Base-by-base conservation (phyloP, 2,797 vertebrate species). In the Amazona finschi region DNA sequence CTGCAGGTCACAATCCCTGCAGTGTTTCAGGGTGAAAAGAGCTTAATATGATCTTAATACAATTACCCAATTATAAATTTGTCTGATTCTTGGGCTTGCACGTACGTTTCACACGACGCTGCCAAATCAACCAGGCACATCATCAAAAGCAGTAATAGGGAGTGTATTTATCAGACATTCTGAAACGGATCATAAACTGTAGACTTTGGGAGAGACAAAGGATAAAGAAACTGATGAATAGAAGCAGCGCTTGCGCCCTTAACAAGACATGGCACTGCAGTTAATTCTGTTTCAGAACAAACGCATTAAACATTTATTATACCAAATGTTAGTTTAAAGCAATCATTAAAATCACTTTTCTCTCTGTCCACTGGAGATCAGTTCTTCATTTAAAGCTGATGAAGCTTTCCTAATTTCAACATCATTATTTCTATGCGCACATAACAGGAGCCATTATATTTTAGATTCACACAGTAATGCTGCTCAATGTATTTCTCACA, bases 361-460 rank as follows among this genome's bases (percentile, higher is more conserved):
- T 93, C 82, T 94, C 77, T 85, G 91, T 96, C 95, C 67, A 70
- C 55, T 90, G 62, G 79, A 96, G 72, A 95, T 91, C 62, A 53
- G 75, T 73, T 89, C 58, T 83, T 95, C 71, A 89, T 85, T 94
- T 82, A 95, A 97, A 97, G 61, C 64, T 97, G 83, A 94, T 95
- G 87, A 95, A 96, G 79, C 75, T 90, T 96, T 84, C 33, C 90
- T 96, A 91, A 95, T 96, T 97, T 97, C 82, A 94, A 94, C 33
- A 81, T 94, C 85, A 87, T 97, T 97, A 97, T 95, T 87, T 85
- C 89, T 85, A 17, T 79, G 43, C 7, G 43, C 62, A 82, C 57
- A 30, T 88, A 95, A 86, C 53, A 94, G 75, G 39, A 74, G 47
- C 77, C 80, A 85, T 95, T 93, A 70, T 92, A 94, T 87, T 95